Percentiles rank a stretch among this genome's conserved stretches.
Evolutionary conservation across 1,140 invertebrate species (phyloP).

Genomic region (Venustaconcha ellipsiformis): DNA sequence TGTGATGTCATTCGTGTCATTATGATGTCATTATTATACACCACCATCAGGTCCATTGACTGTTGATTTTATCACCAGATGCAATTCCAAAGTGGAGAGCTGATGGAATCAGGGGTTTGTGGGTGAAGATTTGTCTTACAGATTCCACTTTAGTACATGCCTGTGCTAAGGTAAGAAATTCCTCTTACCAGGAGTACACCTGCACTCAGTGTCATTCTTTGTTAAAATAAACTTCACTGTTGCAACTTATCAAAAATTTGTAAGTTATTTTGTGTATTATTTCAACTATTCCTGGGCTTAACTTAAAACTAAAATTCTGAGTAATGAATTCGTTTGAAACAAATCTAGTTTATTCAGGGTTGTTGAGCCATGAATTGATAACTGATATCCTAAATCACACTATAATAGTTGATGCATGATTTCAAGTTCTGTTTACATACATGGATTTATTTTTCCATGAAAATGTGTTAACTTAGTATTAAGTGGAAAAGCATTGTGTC

Average conservation of each 20-base stretch:
- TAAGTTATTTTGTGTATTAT: neutral
- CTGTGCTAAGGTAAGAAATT: constrained; percentile 76
- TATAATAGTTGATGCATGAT: no score
- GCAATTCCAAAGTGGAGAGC: constrained; percentile 80
- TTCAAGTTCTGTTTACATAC: no score
- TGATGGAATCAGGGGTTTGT: constrained; percentile 79
- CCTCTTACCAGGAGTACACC: neutral
- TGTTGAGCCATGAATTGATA: no score
- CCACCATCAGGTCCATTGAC: neutral
- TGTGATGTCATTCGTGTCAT: no score
- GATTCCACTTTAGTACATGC: constrained; percentile 83
- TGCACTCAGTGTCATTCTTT: neutral
- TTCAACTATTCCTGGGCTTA: constrained; percentile 8
- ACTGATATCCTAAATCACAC: no score
- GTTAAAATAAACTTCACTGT: neutral
- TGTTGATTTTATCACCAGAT: constrained; percentile 70
- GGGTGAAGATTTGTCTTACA: constrained; percentile 82
- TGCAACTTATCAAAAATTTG: neutral
- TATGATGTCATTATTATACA: no score
- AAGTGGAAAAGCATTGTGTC: no score
- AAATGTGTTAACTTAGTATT: no score
- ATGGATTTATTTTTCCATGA: no score
- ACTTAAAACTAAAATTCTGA: constrained; percentile 12
- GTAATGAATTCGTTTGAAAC: no score
- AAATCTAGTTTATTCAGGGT: no score